Evolutionary conservation across 1,140 invertebrate genomes (phyloP).

Genomic region (Zelostemma sp.): DNA sequence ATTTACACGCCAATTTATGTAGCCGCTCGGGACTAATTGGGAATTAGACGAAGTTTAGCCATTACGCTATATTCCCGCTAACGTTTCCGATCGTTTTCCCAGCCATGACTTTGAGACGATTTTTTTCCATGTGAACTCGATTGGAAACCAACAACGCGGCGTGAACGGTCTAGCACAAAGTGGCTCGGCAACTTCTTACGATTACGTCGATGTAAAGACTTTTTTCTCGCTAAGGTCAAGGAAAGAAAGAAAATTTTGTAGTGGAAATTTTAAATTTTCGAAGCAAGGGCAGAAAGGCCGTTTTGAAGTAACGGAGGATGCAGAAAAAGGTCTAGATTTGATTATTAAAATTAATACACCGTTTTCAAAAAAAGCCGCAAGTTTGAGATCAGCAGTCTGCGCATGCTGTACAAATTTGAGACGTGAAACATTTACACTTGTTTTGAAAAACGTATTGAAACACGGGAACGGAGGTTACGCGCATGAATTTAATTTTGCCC

Average conservation of each 20-base stretch:
- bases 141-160: background rate
- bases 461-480: too few relatives aligned
- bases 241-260: conserved; percentile 5
- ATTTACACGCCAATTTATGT: conserved; percentile 5
- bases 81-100: background rate
- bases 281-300: too few relatives aligned
- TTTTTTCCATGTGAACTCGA: background rate
- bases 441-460: too few relatives aligned
- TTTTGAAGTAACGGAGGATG: too few relatives aligned
- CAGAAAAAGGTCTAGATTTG: too few relatives aligned
- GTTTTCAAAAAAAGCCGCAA: too few relatives aligned
- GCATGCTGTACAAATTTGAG: too few relatives aligned
- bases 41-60: background rate
- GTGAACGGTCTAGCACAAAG: conserved; percentile 3
- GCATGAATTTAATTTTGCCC: too few relatives aligned
- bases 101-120: background rate
- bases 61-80: background rate
- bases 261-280: too few relatives aligned
- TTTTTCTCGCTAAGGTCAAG: conserved; percentile 10
- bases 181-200: conserved; percentile 12
- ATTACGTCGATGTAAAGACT: background rate
- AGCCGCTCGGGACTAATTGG: background rate
- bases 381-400: too few relatives aligned
- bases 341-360: too few relatives aligned
- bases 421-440: too few relatives aligned